Base-by-base conservation (phyloP, 1,140 invertebrate species). In the Plectrocnemia conspersa region DNA sequence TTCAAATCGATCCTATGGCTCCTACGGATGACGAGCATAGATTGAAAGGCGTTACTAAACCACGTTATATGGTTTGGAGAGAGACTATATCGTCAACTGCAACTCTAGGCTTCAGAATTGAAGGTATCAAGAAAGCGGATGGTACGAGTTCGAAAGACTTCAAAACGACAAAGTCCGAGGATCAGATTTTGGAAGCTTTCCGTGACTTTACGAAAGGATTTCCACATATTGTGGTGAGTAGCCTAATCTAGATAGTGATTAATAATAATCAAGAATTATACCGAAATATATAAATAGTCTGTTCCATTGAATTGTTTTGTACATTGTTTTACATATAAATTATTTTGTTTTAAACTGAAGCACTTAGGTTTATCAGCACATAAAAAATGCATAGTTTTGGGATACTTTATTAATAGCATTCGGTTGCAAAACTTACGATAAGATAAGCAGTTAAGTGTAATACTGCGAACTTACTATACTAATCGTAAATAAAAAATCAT, bases 1-100 rank as follows among this genome's bases (percentile, higher is more conserved):
- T 95, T 52, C 90, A 95, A 68, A 90, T 97, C 46, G 94, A 97
- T 67, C 82, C 87, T 16, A 77, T 78, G 56, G 94, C 93, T 3
- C 94, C 94, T 6, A 93, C 86, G 10, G 84, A 86, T 48, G 93
- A 97, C 68, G 94, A 97, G 72, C 85, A 91, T 59, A 75, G 82
- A 48, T 73, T 89, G 53, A 88, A 91, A 73, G 94, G 89, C 19
- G 90, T 98, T 1, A 97, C 92, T 1, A 97, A 97, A 72, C 91
- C 92, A 0, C 77, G 94, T 41, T 98, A 97, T 68, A 97, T 97
- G 93, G 89, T 95, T 15, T 98, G 95, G 93, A 76, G 96, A 38
- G 96, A 98, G 75, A 93, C 93, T 4, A 96, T 98, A 65, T 97
- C 93, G 18, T 97, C 93, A 15, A 97, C 94, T 3, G 86, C 93